Base-by-base conservation (phyloP, 1,140 invertebrate species). In the Penaeus vannamei region DNA sequence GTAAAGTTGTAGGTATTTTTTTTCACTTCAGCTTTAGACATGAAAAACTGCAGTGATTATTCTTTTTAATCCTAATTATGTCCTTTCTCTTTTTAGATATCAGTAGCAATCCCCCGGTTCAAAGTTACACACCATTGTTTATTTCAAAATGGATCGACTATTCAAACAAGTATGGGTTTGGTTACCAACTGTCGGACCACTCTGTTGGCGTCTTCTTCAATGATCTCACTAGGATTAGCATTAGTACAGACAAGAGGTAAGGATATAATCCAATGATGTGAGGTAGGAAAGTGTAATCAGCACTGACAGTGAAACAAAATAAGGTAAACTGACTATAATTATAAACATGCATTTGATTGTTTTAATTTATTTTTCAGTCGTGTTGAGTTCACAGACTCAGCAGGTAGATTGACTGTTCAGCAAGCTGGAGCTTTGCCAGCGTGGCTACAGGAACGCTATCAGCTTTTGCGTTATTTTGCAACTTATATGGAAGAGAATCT, bases 81-180 rank as follows among this genome's bases (percentile, higher is more conserved):
- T 53, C 86, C n/a, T 84, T 62, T 46, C 42, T 86, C 62, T 10
- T 83, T 80, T 14, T 89, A 91, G 84, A 90, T 64, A 89, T 85
- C 76, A 89, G 84, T 62, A 91, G 26, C 32, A 92, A 92, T 66
- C 92, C 91, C 8, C 79, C 84, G 32, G 82, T 85, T 22, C 90
- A 86, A 42, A 90, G 72, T 26, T 86, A 89, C 86, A 94, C 94
- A 4, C 93, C 94, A 22, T 94, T 94, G 86, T 95, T 95, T 93
- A 93, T 95, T 22, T 96, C 96, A 85, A 99, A 99, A 93, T 99
- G 98, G 98, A 98, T 99, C 23, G 98, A 99, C 93, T 99, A 99
- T 93, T 98, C 97, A 20, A 98, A 99, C 94, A 99, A 99, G 93
- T 99, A 99, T 93, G 98, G 98, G 53, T 98, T 99, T 92, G 98